phyloP scores from a whole-genome alignment of 2,113 vertebrate genomes.

The Cyprinodon variegatus region DNA sequence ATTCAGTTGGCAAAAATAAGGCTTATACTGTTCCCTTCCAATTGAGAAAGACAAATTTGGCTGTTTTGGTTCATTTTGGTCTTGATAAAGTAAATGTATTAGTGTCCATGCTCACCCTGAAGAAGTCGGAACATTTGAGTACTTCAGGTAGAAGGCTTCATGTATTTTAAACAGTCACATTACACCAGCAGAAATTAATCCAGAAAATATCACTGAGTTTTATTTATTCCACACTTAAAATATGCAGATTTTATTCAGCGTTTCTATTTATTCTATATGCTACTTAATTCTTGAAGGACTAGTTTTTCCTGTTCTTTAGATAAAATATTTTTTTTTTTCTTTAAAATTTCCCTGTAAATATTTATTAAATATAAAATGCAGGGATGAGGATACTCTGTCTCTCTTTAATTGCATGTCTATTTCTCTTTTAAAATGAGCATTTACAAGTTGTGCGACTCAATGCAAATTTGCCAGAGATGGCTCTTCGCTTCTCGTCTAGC shows the following conservation, averaged over 20 bases:
- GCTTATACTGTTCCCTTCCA: neutral
- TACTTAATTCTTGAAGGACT: neutral
- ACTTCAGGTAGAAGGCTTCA: too few relatives aligned
- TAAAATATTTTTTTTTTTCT: neutral
- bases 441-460: neutral
- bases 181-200: too few relatives aligned
- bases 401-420: neutral
- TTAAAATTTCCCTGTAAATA: neutral
- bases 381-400: too few relatives aligned
- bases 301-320: neutral
- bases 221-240: too few relatives aligned
- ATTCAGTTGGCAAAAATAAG: neutral
- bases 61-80: neutral
- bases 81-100: too few relatives aligned
- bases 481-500: neutral
- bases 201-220: too few relatives aligned
- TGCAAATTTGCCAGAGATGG: slow-evolving; percentile 7
- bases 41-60: neutral
- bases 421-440: neutral
- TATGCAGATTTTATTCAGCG: too few relatives aligned
- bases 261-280: neutral
- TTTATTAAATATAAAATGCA: too few relatives aligned
- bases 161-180: neutral
- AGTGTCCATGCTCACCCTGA: too few relatives aligned
- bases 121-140: too few relatives aligned